These are phyloP conservation scores for Dexiosoma caninum DNA, from an alignment of 2,888 invertebrate genomes.

Conservation along the genomic window DNA sequence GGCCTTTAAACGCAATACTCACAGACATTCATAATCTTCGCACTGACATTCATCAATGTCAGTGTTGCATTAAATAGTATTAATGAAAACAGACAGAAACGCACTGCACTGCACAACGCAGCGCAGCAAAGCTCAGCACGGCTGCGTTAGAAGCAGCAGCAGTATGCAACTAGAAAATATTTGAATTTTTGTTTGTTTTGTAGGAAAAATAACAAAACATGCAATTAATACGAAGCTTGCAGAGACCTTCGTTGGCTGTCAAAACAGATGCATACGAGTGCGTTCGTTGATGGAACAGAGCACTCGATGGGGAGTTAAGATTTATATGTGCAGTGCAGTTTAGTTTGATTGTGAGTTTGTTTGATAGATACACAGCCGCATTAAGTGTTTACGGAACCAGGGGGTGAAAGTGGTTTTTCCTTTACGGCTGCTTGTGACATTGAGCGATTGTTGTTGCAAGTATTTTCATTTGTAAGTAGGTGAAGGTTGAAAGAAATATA, in stretches of 20 bases:
- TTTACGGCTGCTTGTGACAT: conserved; percentile 40
- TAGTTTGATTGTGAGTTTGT: not conserved
- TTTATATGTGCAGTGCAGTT: not conserved
- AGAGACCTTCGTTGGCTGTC: conserved; percentile 50
- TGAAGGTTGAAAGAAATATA: conserved; percentile 48
- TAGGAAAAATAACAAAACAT: conserved; percentile 45
- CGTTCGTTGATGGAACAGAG: not conserved
- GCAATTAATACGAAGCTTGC: conserved; percentile 57
- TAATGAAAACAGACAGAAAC: conserved; percentile 52
- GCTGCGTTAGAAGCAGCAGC: not conserved
- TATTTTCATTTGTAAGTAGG: conserved; percentile 49
- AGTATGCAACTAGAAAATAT: conserved; percentile 26
- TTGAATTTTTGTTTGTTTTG: not conserved
- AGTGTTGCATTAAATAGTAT: conserved; percentile 63
- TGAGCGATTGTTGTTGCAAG: conserved; percentile 40
- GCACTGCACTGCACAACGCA: no score
- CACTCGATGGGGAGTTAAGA: not conserved
- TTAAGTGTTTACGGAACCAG: conserved; percentile 44
- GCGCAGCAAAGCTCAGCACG: no score
- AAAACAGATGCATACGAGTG: conserved; percentile 14
- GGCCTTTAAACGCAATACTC: conserved; percentile 50
- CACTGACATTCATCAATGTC: conserved; percentile 70
- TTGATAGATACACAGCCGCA: not conserved
- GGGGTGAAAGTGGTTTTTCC: conserved; percentile 56
- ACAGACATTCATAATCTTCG: conserved; percentile 27